phyloP scores from a whole-genome alignment of 2,113 vertebrate genomes.

The Petroica traversi region DNA sequence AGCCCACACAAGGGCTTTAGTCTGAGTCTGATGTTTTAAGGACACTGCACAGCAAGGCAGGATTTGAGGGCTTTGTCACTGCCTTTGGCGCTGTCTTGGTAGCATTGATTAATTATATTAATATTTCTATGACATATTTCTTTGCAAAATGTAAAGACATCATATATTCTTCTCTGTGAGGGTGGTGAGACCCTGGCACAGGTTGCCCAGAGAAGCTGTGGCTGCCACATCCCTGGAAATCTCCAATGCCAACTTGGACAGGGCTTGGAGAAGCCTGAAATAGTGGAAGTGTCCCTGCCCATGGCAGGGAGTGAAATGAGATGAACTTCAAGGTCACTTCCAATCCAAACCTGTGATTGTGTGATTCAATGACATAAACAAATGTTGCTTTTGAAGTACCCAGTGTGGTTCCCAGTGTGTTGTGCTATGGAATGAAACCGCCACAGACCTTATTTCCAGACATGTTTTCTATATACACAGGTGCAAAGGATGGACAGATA shows the following conservation, averaged over 20 bases:
- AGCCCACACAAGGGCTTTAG: neutral
- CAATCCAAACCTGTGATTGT: neutral
- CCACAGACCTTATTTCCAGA: fast-evolving
- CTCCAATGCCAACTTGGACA: neutral
- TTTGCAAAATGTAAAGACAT: neutral
- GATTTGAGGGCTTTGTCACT: neutral
- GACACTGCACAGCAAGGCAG: neutral
- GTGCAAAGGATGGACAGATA: neutral
- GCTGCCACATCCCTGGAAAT: neutral
- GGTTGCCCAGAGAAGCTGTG: neutral
- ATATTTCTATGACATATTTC: neutral
- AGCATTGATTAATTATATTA: neutral
- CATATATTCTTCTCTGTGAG: neutral
- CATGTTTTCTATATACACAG: neutral
- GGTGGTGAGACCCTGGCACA: fast-evolving
- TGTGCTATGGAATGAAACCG: fast-evolving
- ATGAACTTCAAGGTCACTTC: neutral
- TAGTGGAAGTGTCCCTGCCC: neutral
- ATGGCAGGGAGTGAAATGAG: neutral
- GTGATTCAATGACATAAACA: too few relatives aligned
- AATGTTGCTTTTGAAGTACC: neutral
- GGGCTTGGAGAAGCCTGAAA: neutral
- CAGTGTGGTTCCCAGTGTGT: fast-evolving
- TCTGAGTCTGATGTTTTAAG: fast-evolving
- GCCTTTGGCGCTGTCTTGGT: neutral